Base-by-base conservation (phyloP, 2,888 invertebrate genomes). In the Strigamia crassipes region DNA sequence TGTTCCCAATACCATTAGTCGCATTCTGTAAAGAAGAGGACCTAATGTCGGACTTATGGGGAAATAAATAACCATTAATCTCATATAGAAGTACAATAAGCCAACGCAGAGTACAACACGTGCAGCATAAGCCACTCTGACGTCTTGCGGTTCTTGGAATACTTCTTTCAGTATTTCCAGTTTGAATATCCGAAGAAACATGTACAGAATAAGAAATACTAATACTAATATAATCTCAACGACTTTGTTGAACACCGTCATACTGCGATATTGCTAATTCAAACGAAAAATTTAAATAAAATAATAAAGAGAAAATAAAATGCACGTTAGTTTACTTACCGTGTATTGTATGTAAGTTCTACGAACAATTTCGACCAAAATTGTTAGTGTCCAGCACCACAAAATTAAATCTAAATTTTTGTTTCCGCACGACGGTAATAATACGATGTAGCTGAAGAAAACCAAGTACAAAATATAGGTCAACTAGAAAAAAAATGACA, bases 1-100 rank as follows among this genome's bases (percentile, higher is more conserved):
- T 78, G 34, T 78, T 23, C 13, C 10, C 9, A 85, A 84, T 42
- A 88, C 85, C 88, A 88, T 88, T 42, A 87, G 83, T 80, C 87
- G 88, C 27, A 89, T 87, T 78, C 89, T 86, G 82, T 89, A 87
- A 34, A 89, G 84, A 85, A 89, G 86, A 1, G 89, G 89, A 41
- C 89, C 89, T 15, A 88, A 85, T 4, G 87, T 88, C 1, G 87
- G 87, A 79, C 87, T 87, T 82, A 89, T 87, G 0, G 89, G 89
- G 31, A 89, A 85, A 84, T 89, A 89, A 42, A 87, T 87, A 80
- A 87, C 87, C 56, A 89, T 85, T 13, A 89, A 87, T 15, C 89
- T 86, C 84, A 88, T 89, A 85, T 88, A 89, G 85, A 88, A 88
- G 85, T 89, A 89, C 23, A 89, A 86, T 13, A 89, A 84, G 13